phyloP scores from a whole-genome alignment of 2,797 vertebrate genomes.

The Lithobates sylvaticus region DNA sequence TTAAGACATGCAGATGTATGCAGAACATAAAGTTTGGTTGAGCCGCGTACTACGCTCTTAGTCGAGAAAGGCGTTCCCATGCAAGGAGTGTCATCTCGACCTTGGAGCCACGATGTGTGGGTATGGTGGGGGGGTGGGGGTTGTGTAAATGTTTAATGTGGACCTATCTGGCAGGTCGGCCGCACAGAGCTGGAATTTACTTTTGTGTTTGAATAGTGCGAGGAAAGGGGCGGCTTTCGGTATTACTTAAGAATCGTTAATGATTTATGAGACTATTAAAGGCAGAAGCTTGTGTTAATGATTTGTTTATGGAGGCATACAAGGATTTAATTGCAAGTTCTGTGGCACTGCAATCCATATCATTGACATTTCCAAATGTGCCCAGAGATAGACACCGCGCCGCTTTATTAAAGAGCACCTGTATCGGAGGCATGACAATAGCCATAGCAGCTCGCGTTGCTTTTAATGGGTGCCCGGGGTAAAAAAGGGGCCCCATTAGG shows the following conservation, averaged over 20 bases:
- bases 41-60: no score
- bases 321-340: slow-evolving; percentile 28
- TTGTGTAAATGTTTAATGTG: slow-evolving; percentile 53
- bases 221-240: neutral
- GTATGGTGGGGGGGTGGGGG: neutral
- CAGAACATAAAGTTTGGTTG: no score
- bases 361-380: neutral
- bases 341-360: neutral
- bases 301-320: neutral
- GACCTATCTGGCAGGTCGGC: slow-evolving; percentile 19
- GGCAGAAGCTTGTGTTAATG: neutral
- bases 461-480: no score
- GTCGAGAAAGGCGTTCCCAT: no score
- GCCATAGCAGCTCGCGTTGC: no score
- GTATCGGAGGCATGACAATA: neutral
- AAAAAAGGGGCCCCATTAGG: no score
- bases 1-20: no score
- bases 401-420: neutral
- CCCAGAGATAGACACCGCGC: neutral
- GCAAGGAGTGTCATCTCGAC: slow-evolving; percentile 7
- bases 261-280: slow-evolving; percentile 37
- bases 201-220: neutral
- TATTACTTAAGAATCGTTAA: slow-evolving; percentile 44
- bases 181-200: neutral
- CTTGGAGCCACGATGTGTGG: neutral